These are phyloP conservation scores for Uromys caudimaculatus DNA, from an alignment of 2,797 vertebrate genomes.

Conservation along the genomic window DNA sequence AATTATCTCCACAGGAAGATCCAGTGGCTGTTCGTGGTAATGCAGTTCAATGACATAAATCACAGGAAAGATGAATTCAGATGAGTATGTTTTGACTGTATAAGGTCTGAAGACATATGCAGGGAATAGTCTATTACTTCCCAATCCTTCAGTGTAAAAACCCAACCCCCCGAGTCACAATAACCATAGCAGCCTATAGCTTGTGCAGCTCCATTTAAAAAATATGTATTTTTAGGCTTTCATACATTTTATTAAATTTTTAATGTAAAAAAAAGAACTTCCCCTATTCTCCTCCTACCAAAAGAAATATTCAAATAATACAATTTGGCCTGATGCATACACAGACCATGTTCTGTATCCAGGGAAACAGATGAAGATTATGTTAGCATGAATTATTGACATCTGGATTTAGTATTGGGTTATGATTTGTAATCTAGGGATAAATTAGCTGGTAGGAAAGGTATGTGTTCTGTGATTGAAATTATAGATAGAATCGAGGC, in stretches of 20 bases:
- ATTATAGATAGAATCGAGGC: background rate
- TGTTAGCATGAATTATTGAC: background rate
- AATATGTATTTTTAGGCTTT: background rate
- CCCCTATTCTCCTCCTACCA: background rate
- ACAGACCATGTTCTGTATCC: background rate
- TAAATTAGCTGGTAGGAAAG: slow-evolving; percentile 32
- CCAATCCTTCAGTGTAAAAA: background rate
- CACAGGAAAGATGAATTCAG: slow-evolving; percentile 54
- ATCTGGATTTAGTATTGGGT: background rate
- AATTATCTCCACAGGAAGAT: slow-evolving; percentile 59
- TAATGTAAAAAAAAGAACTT: background rate
- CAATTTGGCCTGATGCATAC: background rate
- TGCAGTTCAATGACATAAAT: slow-evolving; percentile 46
- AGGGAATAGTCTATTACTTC: slow-evolving; percentile 30
- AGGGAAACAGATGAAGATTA: slow-evolving; percentile 17
- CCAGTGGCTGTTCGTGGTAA: slow-evolving; percentile 41
- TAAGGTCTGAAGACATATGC: background rate
- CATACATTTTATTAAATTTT: slow-evolving; percentile 16
- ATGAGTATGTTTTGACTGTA: slow-evolving; percentile 37
- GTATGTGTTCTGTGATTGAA: background rate
- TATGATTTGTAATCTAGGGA: background rate
- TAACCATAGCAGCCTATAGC: background rate
- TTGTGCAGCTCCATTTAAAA: background rate
- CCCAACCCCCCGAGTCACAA: slow-evolving; percentile 4
- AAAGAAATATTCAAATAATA: background rate